Evolutionary conservation across 2,888 invertebrate genomes (phyloP).

Genomic region (Halocaridina rubra): DNA sequence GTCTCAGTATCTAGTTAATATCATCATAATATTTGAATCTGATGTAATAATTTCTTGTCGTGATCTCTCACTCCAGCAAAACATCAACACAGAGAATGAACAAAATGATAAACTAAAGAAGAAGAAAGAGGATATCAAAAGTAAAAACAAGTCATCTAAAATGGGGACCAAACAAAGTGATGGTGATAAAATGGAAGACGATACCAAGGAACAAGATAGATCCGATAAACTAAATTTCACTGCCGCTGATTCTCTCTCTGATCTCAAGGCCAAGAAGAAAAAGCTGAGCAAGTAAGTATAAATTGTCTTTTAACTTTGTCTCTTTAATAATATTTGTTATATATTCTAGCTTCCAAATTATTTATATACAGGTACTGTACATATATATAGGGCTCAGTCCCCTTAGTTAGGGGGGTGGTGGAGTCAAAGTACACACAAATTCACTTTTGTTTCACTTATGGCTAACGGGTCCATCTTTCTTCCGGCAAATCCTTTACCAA

Average conservation of each 20-base stretch:
- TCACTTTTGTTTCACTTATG: too few species aligned
- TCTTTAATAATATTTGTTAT: neutral
- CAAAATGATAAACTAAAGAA: neutral
- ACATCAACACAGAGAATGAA: neutral
- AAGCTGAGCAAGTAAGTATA: slow-evolving; percentile 32
- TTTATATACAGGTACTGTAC: too few species aligned
- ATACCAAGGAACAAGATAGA: slow-evolving; percentile 12
- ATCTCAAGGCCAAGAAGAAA: slow-evolving; percentile 63
- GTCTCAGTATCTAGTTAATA: too few species aligned
- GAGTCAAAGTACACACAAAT: too few species aligned
- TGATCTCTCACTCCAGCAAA: neutral
- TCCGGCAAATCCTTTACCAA: too few species aligned
- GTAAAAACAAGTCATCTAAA: neutral
- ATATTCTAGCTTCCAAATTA: too few species aligned
- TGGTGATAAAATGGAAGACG: slow-evolving; percentile 67
- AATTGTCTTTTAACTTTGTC: neutral
- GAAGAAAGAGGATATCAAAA: neutral
- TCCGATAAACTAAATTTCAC: neutral
- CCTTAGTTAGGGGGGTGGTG: too few species aligned
- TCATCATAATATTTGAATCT: too few species aligned
- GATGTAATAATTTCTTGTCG: too few species aligned
- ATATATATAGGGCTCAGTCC: too few species aligned
- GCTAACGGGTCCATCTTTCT: too few species aligned
- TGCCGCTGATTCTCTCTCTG: slow-evolving; percentile 57
- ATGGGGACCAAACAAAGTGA: neutral